Conservation (phyloP, 2,888 invertebrate genomes). For the Tachina fera region DNA sequence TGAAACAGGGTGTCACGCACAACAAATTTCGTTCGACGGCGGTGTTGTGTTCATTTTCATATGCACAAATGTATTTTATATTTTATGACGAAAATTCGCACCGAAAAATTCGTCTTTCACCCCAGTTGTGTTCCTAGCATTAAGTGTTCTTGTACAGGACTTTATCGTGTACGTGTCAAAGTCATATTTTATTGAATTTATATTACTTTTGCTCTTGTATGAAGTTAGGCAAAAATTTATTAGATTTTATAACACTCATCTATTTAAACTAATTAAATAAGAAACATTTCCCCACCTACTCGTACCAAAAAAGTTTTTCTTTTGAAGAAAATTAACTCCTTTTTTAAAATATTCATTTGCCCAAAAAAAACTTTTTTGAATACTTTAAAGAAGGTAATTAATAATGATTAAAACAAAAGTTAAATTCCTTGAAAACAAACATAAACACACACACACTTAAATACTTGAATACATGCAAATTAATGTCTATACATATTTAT, state of each 20-base stretch:
- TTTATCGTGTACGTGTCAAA: too few relatives aligned
- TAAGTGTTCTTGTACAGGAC: too few relatives aligned
- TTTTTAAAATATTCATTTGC: slow-evolving; percentile 13
- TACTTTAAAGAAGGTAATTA: slow-evolving; percentile 56
- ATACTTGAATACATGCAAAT: not conserved
- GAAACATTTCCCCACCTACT: not conserved
- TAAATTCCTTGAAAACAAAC: slow-evolving; percentile 26
- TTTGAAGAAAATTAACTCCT: slow-evolving; percentile 19
- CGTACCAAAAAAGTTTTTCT: not conserved
- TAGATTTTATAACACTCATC: not conserved
- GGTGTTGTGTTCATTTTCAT: too few relatives aligned
- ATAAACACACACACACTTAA: not conserved
- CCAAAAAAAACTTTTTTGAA: slow-evolving; percentile 14
- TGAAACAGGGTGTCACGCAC: too few relatives aligned
- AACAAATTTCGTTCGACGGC: too few relatives aligned
- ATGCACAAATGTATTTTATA: too few relatives aligned
- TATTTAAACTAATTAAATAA: slow-evolving; percentile 26
- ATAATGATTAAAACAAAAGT: slow-evolving; percentile 68
- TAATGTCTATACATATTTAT: slow-evolving; percentile 33
- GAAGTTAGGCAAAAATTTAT: too few relatives aligned
- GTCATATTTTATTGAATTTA: too few relatives aligned
- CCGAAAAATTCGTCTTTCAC: too few relatives aligned
- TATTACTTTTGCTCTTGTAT: too few relatives aligned
- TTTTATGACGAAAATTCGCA: too few relatives aligned
- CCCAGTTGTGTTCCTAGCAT: too few relatives aligned